A percentile compares a stretch with the other conserved stretches of the same genome.
These are phyloP conservation scores for Triops longicaudatus DNA, from an alignment of 1,140 invertebrate species.

Conservation along the genomic window DNA sequence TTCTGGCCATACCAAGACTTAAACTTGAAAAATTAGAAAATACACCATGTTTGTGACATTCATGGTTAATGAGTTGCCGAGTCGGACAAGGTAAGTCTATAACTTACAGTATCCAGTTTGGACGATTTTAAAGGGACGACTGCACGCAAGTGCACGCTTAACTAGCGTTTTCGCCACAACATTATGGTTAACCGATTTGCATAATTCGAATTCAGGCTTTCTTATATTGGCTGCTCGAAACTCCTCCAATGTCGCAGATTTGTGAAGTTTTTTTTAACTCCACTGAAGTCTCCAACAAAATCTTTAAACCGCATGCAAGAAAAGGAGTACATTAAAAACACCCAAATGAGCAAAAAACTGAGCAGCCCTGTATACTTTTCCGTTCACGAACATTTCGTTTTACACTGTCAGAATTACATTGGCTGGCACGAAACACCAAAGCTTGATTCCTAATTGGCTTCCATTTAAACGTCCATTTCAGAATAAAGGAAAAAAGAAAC, in stretches of 20 bases:
- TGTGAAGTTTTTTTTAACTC: too few relatives aligned
- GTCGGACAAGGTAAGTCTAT: too few relatives aligned
- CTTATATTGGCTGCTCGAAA: too few relatives aligned
- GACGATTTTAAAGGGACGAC: too few relatives aligned
- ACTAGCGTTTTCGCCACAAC: too few relatives aligned
- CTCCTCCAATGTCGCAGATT: too few relatives aligned
- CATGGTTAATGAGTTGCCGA: neutral
- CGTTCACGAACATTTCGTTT: neutral
- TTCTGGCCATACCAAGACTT: constrained; percentile 10
- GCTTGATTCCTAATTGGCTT: neutral
- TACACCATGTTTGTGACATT: constrained; percentile 12
- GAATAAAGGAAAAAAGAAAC: neutral
- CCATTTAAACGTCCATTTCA: neutral
- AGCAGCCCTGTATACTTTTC: constrained; percentile 14
- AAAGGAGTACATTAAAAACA: neutral
- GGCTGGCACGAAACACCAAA: neutral
- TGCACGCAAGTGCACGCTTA: too few relatives aligned
- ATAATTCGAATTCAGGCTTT: too few relatives aligned
- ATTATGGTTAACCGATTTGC: too few relatives aligned
- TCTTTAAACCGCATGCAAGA: too few relatives aligned
- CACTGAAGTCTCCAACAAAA: too few relatives aligned
- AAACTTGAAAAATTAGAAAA: neutral
- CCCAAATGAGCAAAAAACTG: neutral
- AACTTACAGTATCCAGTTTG: too few relatives aligned
- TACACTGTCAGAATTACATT: constrained; percentile 1